Evolutionary conservation across 2,113 vertebrate species (phyloP).

Genomic region (Psophia crepitans): DNA sequence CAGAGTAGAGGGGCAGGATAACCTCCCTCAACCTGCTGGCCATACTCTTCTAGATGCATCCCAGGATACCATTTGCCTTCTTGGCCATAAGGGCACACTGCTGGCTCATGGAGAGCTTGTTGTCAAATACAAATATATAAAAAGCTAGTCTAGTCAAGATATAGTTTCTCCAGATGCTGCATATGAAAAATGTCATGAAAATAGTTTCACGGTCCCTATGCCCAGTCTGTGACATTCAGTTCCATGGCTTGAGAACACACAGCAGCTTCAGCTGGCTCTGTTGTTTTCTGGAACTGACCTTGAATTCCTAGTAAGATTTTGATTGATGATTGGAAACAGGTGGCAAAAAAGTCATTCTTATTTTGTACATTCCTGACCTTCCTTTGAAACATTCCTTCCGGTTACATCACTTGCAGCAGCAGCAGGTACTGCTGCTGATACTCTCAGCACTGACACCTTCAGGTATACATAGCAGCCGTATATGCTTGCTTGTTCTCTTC

Average conservation of each 20-base stretch:
- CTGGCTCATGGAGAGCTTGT: too few relatives aligned
- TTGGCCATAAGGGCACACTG: too few relatives aligned
- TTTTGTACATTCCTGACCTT: background rate
- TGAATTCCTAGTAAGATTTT: background rate
- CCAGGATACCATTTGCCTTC: too few relatives aligned
- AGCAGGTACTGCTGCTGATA: background rate
- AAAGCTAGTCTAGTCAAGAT: background rate
- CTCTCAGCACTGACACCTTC: background rate
- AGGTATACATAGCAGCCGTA: background rate
- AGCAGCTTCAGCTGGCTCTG: background rate
- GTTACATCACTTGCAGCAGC: background rate
- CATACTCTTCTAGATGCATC: too few relatives aligned
- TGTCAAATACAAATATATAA: too few relatives aligned
- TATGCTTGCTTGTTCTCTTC: background rate
- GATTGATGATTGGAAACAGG: background rate
- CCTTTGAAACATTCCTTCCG: background rate
- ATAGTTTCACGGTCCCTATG: background rate
- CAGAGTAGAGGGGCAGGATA: too few relatives aligned
- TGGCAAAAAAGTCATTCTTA: background rate
- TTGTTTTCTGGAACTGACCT: background rate
- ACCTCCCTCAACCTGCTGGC: too few relatives aligned
- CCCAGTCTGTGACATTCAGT: fast-evolving
- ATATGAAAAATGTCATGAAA: background rate
- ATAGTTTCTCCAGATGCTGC: background rate
- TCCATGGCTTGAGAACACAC: background rate